Evolutionary conservation across 2,113 vertebrate genomes (phyloP).

Genomic region (Mugil cephalus): DNA sequence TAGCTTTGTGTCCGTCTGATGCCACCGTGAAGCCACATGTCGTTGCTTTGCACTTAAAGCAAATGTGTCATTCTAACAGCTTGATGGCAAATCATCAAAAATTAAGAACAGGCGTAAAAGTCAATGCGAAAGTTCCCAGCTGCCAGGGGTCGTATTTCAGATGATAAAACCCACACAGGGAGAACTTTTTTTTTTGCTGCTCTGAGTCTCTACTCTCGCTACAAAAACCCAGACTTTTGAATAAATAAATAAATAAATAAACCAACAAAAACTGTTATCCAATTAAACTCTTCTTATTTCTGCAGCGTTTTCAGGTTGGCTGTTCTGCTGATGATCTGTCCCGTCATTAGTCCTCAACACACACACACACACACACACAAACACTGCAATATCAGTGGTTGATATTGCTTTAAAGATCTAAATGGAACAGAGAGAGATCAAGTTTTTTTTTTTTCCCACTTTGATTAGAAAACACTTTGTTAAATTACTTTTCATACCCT

Average conservation of each 20-base stretch:
- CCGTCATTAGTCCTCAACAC: slow-evolving; percentile 38
- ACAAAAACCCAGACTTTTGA: slow-evolving; percentile 9
- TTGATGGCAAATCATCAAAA: slow-evolving; percentile 75
- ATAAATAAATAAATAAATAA: slow-evolving; percentile 1
- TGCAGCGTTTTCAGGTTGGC: slow-evolving; percentile 48
- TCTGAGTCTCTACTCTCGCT: slow-evolving; percentile 23
- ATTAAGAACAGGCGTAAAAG: slow-evolving; percentile 73
- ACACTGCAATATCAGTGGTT: slow-evolving; percentile 16
- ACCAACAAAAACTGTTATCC: slow-evolving; percentile 2
- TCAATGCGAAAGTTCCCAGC: slow-evolving; percentile 71
- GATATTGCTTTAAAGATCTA: slow-evolving; percentile 56
- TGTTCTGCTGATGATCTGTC: slow-evolving; percentile 62
- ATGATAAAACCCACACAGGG: slow-evolving; percentile 66
- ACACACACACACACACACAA: slow-evolving; percentile 1
- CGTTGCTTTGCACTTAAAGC: slow-evolving; percentile 1
- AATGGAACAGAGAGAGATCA: slow-evolving; percentile 67
- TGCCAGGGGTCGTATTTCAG: slow-evolving; percentile 62
- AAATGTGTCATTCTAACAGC: slow-evolving; percentile 34
- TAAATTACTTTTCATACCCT: slow-evolving; percentile 85
- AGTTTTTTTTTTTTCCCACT: slow-evolving; percentile 77
- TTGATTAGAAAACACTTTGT: slow-evolving; percentile 84
- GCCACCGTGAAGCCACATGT: no score
- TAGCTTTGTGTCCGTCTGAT: no score
- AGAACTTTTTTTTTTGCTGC: slow-evolving; percentile 38
- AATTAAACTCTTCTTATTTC: slow-evolving; percentile 32